These are phyloP conservation scores for Latrodectus hesperus DNA, from an alignment of 2,888 invertebrate species.

Conservation along the genomic window DNA sequence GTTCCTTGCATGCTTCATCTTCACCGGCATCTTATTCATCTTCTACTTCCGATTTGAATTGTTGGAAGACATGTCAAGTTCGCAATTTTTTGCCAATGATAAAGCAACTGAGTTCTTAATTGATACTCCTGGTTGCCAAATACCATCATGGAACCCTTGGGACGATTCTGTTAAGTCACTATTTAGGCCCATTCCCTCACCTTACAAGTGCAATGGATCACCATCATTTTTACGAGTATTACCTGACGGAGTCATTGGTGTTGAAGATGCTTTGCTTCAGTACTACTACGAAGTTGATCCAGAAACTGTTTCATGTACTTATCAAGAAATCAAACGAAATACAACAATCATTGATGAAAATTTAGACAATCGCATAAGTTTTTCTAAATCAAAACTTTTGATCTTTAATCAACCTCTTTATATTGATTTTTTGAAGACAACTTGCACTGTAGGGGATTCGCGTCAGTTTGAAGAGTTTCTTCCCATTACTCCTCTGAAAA, in stretches of 20 bases:
- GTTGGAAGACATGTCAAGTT: constrained; percentile 17
- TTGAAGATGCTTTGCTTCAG: constrained; percentile 51
- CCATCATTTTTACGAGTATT: constrained; percentile 47
- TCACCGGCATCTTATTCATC: constrained; percentile 19
- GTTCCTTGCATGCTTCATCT: constrained; percentile 34
- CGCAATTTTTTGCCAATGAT: constrained; percentile 32
- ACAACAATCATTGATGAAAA: neutral
- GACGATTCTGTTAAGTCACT: constrained; percentile 46
- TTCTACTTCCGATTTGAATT: constrained; percentile 27
- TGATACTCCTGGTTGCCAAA: constrained; percentile 63
- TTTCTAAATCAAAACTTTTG: constrained; percentile 4
- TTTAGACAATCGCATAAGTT: constrained; percentile 34
- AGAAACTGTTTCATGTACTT: constrained; percentile 50
- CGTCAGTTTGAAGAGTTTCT: constrained; percentile 36
- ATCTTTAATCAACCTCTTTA: constrained; percentile 32
- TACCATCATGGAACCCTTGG: constrained; percentile 60
- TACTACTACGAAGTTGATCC: constrained; percentile 58
- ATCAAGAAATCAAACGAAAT: constrained; percentile 35
- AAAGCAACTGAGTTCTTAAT: constrained; percentile 30
- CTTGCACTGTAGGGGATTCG: neutral
- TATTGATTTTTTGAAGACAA: constrained; percentile 53
- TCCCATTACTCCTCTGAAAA: constrained; percentile 51
- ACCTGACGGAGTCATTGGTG: constrained; percentile 30
- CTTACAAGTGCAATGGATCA: constrained; percentile 45
- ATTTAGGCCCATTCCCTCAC: constrained; percentile 17